These are phyloP conservation scores for Spilarctia lutea DNA, from an alignment of 2,888 invertebrate species.

Conservation along the genomic window DNA sequence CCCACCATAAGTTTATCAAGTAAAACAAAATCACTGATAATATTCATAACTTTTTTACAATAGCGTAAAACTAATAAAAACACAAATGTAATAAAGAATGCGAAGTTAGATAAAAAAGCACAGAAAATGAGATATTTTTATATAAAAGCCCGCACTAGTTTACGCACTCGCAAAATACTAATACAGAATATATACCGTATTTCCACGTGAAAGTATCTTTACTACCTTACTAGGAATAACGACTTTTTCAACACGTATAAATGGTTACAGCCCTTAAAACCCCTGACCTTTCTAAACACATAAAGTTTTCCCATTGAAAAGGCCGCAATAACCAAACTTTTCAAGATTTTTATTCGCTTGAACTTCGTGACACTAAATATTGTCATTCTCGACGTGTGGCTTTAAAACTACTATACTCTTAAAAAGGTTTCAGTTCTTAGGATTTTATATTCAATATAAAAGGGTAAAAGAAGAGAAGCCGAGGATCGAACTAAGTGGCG, in stretches of 20 bases:
- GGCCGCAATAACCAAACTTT: conserved; percentile 28
- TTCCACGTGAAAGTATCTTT: conserved; percentile 15
- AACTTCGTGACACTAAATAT: conserved; percentile 21
- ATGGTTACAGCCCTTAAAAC: conserved; percentile 24
- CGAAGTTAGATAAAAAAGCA: background rate
- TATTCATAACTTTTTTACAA: background rate
- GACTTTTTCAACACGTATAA: conserved; percentile 31
- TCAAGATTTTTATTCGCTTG: conserved; percentile 24
- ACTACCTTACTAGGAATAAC: conserved; percentile 18
- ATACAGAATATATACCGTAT: conserved; percentile 4
- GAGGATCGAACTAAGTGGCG: too few relatives aligned
- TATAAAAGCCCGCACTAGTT: background rate
- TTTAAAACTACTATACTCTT: background rate
- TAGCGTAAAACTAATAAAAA: background rate
- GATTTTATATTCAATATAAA: background rate
- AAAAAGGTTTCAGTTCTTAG: background rate
- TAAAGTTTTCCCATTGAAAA: conserved; percentile 31
- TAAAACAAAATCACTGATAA: too few relatives aligned
- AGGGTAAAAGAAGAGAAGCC: too few relatives aligned
- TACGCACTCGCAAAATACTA: background rate
- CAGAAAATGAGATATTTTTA: background rate
- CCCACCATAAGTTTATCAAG: too few relatives aligned
- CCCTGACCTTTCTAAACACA: conserved; percentile 24
- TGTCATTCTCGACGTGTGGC: conserved; percentile 4
- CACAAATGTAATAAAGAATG: background rate